phyloP scores from a whole-genome alignment of 2,113 vertebrate species.

The Marmota monax region DNA sequence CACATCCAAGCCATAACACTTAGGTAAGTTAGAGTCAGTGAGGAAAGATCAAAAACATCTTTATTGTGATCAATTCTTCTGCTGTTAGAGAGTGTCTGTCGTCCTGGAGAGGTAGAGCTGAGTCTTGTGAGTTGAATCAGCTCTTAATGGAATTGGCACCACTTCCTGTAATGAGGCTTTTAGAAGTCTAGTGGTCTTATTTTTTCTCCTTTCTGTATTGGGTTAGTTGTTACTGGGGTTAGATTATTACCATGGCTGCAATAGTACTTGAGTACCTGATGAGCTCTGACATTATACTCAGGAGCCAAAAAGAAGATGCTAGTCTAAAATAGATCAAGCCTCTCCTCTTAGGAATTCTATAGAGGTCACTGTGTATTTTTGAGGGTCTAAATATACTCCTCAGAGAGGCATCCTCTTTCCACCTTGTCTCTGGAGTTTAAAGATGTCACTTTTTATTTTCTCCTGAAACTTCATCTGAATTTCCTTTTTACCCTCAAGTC shows the following conservation, averaged over 20 bases:
- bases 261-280: constrained; percentile 35
- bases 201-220: neutral
- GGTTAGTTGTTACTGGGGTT: constrained; percentile 19
- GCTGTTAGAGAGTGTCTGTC: neutral
- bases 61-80: neutral
- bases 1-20: no score
- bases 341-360: constrained; percentile 51
- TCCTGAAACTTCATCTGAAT: constrained; percentile 35
- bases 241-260: neutral
- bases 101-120: neutral
- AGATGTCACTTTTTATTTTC: constrained; percentile 58
- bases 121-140: neutral
- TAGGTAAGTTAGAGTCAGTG: neutral
- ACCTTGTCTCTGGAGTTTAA: constrained; percentile 56
- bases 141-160: neutral
- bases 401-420: constrained; percentile 23
- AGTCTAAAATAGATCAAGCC: constrained; percentile 63
- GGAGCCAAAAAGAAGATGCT: constrained; percentile 33
- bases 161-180: neutral
- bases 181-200: neutral
- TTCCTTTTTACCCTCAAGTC: constrained; percentile 19
- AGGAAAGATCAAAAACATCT: neutral
- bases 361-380: constrained; percentile 30
- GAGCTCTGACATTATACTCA: constrained; percentile 49
- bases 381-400: constrained; percentile 50